Conservation (phyloP, 2,888 invertebrate genomes). For the Nephrotoma guestfalica region DNA sequence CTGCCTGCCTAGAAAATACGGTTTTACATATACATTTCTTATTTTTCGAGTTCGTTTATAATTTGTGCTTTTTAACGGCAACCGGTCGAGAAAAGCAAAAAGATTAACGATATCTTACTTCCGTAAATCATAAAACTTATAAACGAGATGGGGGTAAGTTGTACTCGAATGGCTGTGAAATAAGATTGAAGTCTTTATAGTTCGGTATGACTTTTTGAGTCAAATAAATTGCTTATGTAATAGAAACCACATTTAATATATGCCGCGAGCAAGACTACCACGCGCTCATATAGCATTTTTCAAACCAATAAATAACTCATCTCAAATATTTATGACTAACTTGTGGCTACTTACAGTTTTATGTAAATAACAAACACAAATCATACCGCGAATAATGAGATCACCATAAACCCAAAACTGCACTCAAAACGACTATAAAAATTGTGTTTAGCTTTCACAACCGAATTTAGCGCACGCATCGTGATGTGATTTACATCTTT, state of each 20-base stretch:
- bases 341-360: background rate
- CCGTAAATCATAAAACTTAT: background rate
- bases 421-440: background rate
- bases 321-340: background rate
- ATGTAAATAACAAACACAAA: background rate
- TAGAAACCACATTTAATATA: background rate
- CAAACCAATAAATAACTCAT: background rate
- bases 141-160: background rate
- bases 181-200: no score
- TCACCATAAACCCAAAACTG: background rate
- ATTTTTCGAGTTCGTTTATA: background rate
- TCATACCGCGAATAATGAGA: background rate
- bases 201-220: no score
- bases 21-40: background rate
- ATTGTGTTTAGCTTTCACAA: background rate
- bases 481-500: background rate
- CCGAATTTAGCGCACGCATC: background rate
- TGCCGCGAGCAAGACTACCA: background rate
- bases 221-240: no score
- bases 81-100: background rate
- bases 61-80: background rate
- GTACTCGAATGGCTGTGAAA: no score
- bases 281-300: background rate
- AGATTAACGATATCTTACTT: conserved; percentile 3
- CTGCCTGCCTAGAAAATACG: background rate